A percentile compares a stretch with the other conserved stretches of the same genome.
These are phyloP conservation scores for Bhutanitis thaidina DNA, from an alignment of 2,888 invertebrate genomes.

Conservation along the genomic window DNA sequence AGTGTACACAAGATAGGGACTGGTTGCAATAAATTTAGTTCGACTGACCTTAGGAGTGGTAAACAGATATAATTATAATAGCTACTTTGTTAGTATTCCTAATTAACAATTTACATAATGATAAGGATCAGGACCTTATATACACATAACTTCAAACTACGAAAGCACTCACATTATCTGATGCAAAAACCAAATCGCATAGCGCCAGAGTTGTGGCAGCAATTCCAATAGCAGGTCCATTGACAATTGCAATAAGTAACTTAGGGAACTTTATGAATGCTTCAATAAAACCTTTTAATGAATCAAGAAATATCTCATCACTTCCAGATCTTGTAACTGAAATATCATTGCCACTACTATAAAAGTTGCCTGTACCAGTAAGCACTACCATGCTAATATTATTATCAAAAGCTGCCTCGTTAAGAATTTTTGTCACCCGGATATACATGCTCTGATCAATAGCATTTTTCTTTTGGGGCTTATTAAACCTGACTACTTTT, in stretches of 20 bases:
- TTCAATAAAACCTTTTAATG: slow-evolving; percentile 82
- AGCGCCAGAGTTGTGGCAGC: slow-evolving; percentile 90
- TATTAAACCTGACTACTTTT: slow-evolving; percentile 83
- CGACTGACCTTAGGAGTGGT: no score
- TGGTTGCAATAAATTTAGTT: no score
- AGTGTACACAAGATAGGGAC: no score
- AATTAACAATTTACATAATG: no score
- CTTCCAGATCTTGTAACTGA: slow-evolving; percentile 24
- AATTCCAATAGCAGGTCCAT: slow-evolving; percentile 97
- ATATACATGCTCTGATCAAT: slow-evolving; percentile 84
- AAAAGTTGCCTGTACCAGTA: slow-evolving; percentile 90
- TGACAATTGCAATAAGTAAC: slow-evolving; percentile 90
- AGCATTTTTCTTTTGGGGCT: slow-evolving; percentile 90
- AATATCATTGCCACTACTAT: slow-evolving; percentile 92
- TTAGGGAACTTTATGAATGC: slow-evolving; percentile 94
- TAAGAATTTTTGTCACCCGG: slow-evolving; percentile 81
- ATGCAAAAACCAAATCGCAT: slow-evolving; percentile 93
- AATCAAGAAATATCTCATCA: slow-evolving; percentile 32
- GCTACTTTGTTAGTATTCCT: no score
- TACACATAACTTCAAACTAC: no score
- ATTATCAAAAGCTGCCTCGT: slow-evolving; percentile 84
- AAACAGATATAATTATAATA: no score
- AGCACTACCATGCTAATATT: slow-evolving; percentile 85
- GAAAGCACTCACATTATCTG: slow-evolving; percentile 83
- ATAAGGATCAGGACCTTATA: no score